Percentiles rank a stretch among this genome's conserved stretches.
These are phyloP conservation scores for Megaustenia siamemsis DNA, from an alignment of 2,888 invertebrate genomes.

Conservation along the genomic window DNA sequence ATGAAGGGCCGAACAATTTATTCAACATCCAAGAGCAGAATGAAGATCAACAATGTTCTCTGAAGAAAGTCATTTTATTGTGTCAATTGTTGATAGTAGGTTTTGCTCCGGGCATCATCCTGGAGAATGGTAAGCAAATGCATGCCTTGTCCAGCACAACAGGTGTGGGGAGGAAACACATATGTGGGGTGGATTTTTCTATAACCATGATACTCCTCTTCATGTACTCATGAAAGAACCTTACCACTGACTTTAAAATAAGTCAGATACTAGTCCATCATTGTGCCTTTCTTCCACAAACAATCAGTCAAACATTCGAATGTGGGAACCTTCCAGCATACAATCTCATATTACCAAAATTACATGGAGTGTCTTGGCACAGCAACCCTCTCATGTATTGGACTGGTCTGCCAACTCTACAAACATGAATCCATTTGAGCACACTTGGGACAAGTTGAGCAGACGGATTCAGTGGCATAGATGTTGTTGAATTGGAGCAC, in stretches of 20 bases:
- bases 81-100: conserved; percentile 8
- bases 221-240: not conserved
- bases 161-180: conserved; percentile 35
- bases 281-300: conserved; percentile 11
- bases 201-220: conserved; percentile 17
- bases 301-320: no score
- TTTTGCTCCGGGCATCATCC: conserved; percentile 8
- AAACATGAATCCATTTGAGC: conserved; percentile 13
- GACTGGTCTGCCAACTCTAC: conserved; percentile 22
- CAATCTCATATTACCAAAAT: not conserved
- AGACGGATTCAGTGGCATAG: not conserved
- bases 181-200: conserved; percentile 13
- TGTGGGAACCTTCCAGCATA: conserved; percentile 20
- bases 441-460: conserved; percentile 25
- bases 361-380: no score
- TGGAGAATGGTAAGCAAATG: not conserved
- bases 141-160: conserved; percentile 4
- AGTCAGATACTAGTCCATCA: not conserved
- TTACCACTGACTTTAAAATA: not conserved
- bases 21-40: not conserved
- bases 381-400: conserved; percentile 32
- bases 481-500: not conserved
- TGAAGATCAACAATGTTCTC: not conserved
- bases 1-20: no score
- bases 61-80: not conserved